Evolutionary conservation across 2,797 vertebrate genomes (phyloP), one percentile per base, ranked within the genome.

Genomic region (Spinus pinus): DNA sequence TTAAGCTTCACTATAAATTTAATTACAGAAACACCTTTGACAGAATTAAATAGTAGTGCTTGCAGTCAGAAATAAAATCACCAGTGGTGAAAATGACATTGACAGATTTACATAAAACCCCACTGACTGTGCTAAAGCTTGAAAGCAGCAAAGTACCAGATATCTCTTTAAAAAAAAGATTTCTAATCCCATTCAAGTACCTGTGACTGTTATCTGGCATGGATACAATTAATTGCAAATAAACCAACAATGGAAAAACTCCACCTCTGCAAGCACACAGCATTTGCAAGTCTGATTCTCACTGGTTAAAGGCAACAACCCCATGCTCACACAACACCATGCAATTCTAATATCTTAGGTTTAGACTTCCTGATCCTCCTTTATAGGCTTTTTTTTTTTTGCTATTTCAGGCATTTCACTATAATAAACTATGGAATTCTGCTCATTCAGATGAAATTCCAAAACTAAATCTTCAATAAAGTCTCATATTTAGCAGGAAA

Each of bases 391-490:
- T 39, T 39, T 39, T 39, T 12, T 57, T 88, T 56, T 58, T 51
- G 80, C 56, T 96, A 91, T 96, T 92, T 93, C 93, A 95, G 80
- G 94, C 93, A 96, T 97, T 93, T 90, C 79, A 75, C 56, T 86
- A 71, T 51, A 97, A 96, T 96, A 94, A 94, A 96, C 66, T 84
- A 71, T 1, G 90, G 92, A 96, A 97, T 96, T 83, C 82, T 81
- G 70, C 58, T 95, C 61, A 77, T 49, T 82, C n/a, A 86, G 30
- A 84, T 51, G 81, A 81, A 91, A 95, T 65, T 82, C 89, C 81
- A 49, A 51, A 82, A 74, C 80, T 93, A 86, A 86, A 85, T 69
- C 88, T 94, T 51, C 94, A 96, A 93, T 96, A 93, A 86, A 67
- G 39, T 56, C 64, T 97, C 67, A 64, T 94, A 82, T 86, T 64